Percentiles rank a stretch among this genome's conserved stretches.
Conservation (phyloP, 2,888 invertebrate species). For the Pandemis heparana region DNA sequence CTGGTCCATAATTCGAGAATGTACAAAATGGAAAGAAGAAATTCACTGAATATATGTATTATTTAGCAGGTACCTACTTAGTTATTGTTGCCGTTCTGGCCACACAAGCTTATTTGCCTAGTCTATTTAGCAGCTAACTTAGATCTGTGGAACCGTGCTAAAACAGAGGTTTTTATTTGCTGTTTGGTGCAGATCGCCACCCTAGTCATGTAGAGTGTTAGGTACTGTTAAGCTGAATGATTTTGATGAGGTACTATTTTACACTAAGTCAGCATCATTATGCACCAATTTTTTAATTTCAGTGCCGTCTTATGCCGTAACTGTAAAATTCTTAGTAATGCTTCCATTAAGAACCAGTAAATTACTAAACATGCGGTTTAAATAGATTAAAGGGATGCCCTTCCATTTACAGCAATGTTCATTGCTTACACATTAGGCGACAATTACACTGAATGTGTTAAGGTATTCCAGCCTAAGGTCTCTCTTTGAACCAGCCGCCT, state of each 20-base stretch:
- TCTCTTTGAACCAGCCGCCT: constrained; percentile 1
- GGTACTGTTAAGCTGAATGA: background rate
- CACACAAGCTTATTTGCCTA: background rate
- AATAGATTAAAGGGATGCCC: background rate
- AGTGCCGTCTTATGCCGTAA: no score
- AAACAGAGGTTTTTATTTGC: no score
- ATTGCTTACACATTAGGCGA: background rate
- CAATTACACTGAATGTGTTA: background rate
- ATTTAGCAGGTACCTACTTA: background rate
- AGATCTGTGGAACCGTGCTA: no score
- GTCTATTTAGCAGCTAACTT: background rate
- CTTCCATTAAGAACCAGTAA: no score
- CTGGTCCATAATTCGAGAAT: no score
- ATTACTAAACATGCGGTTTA: background rate
- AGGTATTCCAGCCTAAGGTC: constrained; percentile 1
- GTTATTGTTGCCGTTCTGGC: background rate
- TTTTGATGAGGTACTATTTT: background rate
- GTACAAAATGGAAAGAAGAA: no score
- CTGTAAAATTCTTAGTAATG: no score
- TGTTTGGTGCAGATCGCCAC: background rate
- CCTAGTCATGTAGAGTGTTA: background rate
- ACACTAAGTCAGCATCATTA: background rate
- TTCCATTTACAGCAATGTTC: background rate
- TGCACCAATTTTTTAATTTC: no score
- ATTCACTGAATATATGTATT: no score